Conservation (phyloP, 2,888 invertebrate genomes). For the Dryococelus australis region DNA sequence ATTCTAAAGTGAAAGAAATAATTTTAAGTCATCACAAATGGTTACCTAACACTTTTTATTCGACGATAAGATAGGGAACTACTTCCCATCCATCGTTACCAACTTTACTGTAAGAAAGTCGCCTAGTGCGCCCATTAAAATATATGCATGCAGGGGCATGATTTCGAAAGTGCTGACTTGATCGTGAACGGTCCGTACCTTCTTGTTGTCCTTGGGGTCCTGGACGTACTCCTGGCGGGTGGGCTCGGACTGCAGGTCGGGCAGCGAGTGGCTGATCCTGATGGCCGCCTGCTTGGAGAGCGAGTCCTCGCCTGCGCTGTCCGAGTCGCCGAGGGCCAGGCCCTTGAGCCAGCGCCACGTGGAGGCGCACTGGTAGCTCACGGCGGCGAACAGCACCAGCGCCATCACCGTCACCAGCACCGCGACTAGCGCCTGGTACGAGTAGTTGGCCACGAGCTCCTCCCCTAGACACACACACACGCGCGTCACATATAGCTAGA, state of each 20-base stretch:
- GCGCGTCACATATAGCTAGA: too few relatives aligned
- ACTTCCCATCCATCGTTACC: too few relatives aligned
- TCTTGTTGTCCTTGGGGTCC: constrained; percentile 73
- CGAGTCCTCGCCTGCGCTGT: constrained; percentile 42
- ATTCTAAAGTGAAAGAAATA: too few relatives aligned
- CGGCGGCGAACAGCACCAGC: constrained; percentile 71
- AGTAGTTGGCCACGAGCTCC: constrained; percentile 28
- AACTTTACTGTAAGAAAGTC: too few relatives aligned
- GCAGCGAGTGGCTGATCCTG: constrained; percentile 77
- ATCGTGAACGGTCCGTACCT: constrained; percentile 68
- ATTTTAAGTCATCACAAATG: too few relatives aligned
- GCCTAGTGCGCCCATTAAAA: too few relatives aligned
- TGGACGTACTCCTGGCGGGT: constrained; percentile 74
- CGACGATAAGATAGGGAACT: too few relatives aligned
- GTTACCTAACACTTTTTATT: too few relatives aligned
- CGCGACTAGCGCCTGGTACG: constrained; percentile 61
- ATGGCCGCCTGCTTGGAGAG: constrained; percentile 69
- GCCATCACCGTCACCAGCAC: constrained; percentile 70
- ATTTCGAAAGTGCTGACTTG: too few relatives aligned
- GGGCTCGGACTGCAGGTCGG: constrained; percentile 75
- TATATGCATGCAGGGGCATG: too few relatives aligned
- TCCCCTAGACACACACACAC: constrained; percentile 24
- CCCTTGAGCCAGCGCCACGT: constrained; percentile 72
- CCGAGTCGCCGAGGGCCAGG: constrained; percentile 30
- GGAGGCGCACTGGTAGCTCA: constrained; percentile 76